Conservation (phyloP, 2,113 vertebrate species). For the Aptenodytes patagonicus region DNA sequence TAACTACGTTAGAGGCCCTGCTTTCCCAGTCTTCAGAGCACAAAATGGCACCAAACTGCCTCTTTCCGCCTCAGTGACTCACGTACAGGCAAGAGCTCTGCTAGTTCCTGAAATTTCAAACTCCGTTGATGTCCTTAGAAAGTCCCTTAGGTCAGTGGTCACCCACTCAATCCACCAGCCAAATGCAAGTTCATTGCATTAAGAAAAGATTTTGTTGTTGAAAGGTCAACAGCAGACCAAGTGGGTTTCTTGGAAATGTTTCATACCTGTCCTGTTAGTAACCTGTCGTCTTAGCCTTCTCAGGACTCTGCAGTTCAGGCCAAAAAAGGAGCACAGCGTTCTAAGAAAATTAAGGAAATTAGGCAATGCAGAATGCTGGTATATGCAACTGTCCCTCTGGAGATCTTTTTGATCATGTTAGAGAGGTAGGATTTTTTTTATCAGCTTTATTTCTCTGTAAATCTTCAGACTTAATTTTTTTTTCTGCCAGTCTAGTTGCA, state of each 20-base stretch:
- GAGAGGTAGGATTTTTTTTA: neutral
- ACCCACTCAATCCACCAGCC: neutral
- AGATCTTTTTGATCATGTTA: neutral
- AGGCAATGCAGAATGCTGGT: neutral
- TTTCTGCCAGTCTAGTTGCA: neutral
- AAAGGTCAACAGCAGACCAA: neutral
- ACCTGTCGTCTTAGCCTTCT: neutral
- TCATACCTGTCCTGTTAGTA: neutral
- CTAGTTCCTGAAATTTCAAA: neutral
- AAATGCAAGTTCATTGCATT: neutral
- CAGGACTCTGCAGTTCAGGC: neutral
- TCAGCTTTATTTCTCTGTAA: conserved; percentile 2
- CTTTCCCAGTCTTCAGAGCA: neutral
- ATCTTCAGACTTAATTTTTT: neutral
- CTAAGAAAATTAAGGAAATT: neutral
- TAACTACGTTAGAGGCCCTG: neutral
- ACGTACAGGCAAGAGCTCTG: neutral
- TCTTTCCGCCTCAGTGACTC: neutral
- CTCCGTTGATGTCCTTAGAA: neutral
- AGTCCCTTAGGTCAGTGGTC: neutral
- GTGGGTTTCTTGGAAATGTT: neutral
- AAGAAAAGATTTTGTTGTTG: neutral
- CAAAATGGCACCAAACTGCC: neutral
- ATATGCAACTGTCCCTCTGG: neutral
- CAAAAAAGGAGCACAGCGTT: neutral